Percentiles rank a stretch among this genome's conserved stretches.
Evolutionary conservation across 1,140 invertebrate genomes (phyloP).

Genomic region (Eumaeus atala): DNA sequence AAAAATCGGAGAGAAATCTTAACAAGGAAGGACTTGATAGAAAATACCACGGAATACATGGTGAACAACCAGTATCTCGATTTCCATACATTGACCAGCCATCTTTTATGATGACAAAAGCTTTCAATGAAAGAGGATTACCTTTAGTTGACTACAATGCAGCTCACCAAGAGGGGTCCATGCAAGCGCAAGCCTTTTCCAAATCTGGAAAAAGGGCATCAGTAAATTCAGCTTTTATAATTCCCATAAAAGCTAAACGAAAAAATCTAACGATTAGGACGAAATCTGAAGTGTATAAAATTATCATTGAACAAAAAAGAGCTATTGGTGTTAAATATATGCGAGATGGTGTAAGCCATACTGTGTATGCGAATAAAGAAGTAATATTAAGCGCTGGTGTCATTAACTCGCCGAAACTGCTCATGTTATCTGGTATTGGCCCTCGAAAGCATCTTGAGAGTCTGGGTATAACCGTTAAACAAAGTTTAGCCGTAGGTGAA

Average conservation of each 20-base stretch:
- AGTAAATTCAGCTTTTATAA: background rate
- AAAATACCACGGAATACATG: background rate
- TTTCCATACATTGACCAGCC: background rate
- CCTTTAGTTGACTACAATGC: background rate
- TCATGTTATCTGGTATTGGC: constrained; percentile 1
- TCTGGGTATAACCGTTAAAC: no score
- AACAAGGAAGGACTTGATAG: background rate
- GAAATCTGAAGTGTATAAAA: background rate
- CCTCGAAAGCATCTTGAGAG: no score
- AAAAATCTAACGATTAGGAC: background rate
- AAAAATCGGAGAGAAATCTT: no score
- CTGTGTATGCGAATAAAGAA: background rate
- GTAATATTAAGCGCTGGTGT: no score
- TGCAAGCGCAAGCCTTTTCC: background rate
- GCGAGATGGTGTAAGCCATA: background rate
- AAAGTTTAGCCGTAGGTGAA: no score
- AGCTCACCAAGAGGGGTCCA: background rate
- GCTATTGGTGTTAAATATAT: background rate
- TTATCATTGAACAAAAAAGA: background rate
- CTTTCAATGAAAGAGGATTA: background rate
- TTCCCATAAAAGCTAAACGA: background rate
- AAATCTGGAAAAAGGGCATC: background rate
- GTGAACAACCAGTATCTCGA: background rate
- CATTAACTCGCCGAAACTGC: no score
- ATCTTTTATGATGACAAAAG: background rate